These are phyloP conservation scores for Arrhamphus sclerolepis DNA, from an alignment of 2,797 vertebrate species.

Conservation along the genomic window DNA sequence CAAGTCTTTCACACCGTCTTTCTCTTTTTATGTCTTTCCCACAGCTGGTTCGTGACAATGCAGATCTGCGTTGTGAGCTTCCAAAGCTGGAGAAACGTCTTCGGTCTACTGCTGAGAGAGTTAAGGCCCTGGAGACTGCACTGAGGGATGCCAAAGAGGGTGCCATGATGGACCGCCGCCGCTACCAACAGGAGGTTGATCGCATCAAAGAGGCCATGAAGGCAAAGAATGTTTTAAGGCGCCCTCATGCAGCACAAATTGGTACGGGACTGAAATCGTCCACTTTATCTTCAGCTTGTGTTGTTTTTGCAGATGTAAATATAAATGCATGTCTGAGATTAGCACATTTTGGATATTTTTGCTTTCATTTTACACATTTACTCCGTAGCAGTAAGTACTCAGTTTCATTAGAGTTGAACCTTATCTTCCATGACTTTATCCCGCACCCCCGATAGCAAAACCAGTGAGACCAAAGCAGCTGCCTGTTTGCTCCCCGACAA, in stretches of 20 bases:
- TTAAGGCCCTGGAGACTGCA: constrained; percentile 97
- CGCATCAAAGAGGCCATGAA: constrained; percentile 95
- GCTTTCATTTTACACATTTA: not conserved
- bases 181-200: constrained; percentile 98
- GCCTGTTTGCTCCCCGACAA: constrained; percentile 89
- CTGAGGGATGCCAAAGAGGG: constrained; percentile 97
- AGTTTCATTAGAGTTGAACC: not conserved
- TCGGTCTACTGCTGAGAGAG: constrained; percentile 95
- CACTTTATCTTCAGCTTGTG: not conserved
- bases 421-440: constrained; percentile 3
- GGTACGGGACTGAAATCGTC: constrained; percentile 72
- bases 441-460: constrained; percentile 86
- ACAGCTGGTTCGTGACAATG: constrained; percentile 97
- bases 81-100: constrained; percentile 99
- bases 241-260: constrained; percentile 91
- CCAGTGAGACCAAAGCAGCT: constrained; percentile 95
- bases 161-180: constrained; percentile 93
- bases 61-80: constrained; percentile 98
- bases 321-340: not conserved
- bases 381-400: not conserved
- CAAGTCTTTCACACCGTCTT: not conserved
- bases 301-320: not conserved
- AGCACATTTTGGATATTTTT: not conserved
- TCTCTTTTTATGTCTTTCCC: not conserved
- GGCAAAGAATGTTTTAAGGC: constrained; percentile 87